Base-by-base conservation (phyloP, 2,797 vertebrate species). In the Rachycentron canadum region DNA sequence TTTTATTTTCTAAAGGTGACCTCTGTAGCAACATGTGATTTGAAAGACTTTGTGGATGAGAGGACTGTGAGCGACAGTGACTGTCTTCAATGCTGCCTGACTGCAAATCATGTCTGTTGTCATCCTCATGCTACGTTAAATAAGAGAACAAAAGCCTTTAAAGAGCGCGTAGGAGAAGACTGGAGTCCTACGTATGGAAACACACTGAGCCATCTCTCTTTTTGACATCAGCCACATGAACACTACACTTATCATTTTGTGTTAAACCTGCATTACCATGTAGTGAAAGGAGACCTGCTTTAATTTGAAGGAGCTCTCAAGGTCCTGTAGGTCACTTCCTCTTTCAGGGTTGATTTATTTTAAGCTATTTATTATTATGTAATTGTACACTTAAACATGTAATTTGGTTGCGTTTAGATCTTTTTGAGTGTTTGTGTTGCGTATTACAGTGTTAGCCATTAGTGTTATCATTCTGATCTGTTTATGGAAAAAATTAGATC, bases 281-380 rank as follows among this genome's bases (percentile, higher is more conserved):
- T 79, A 84, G 64, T 34, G 62, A 53, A 64, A 38, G 78, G 65
- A 79, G 66, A 43, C 63, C 85, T 58, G 64, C 61, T 45, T 50
- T 64, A 55, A 81, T 76, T 68, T 41, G 69, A 76, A 62, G 65
- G 49, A 76, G 75, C 71, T 75, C 53, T 63, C 53, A 45, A 17
- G 59, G 61, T 78, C 77, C 74, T 40, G 3, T 74, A 83, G 71
- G 79, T 72, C 82, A 52, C 59, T 34, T 80, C 62, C 75, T 82
- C 70, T 73, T 74, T 79, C 79, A 69, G 84, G 83, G 50, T 81
- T 83, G 25, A 21, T 34, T 83, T 76, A 78, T 84, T 79, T 86
- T 38, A 67, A 76, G 70, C 47, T 88, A 79, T 86, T 90, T 84
- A 84, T 87, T 79, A 57, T 90, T 62, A 73, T 76, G 69, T 73